Conservation (phyloP, 37 sponge, comb jelly and placozoan species). For the Mnemiopsis leidyi region DNA sequence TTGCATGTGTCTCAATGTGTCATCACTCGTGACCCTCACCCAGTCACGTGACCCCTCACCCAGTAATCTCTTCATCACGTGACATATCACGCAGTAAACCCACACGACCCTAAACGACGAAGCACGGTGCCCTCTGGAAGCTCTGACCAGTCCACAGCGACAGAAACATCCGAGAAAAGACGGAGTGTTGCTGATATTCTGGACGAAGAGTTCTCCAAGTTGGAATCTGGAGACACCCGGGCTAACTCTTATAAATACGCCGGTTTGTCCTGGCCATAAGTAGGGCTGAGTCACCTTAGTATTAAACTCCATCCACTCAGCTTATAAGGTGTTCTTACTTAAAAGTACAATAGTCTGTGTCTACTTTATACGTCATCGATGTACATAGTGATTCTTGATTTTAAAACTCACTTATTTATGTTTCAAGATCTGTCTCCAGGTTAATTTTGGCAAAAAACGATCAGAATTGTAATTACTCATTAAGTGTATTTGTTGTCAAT, state of each 20-base stretch:
- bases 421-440: no score
- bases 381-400: no score
- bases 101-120: neutral
- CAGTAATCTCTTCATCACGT: no score
- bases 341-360: no score
- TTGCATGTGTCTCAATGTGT: neutral
- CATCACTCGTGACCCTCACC: neutral
- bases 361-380: no score
- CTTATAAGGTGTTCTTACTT: no score
- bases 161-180: neutral
- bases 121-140: neutral
- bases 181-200: slow-evolving; percentile 42
- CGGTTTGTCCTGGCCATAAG: slow-evolving; percentile 22
- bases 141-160: neutral
- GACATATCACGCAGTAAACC: slow-evolving; percentile 25
- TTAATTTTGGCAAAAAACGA: no score
- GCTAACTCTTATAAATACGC: slow-evolving; percentile 37
- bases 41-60: neutral
- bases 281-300: no score
- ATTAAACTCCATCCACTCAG: no score
- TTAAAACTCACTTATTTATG: no score
- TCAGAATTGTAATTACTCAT: no score
- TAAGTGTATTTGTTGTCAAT: no score
- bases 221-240: neutral
- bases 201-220: neutral